Evolutionary conservation across 2,888 invertebrate species (phyloP).

Genomic region (Monochamus alternatus): DNA sequence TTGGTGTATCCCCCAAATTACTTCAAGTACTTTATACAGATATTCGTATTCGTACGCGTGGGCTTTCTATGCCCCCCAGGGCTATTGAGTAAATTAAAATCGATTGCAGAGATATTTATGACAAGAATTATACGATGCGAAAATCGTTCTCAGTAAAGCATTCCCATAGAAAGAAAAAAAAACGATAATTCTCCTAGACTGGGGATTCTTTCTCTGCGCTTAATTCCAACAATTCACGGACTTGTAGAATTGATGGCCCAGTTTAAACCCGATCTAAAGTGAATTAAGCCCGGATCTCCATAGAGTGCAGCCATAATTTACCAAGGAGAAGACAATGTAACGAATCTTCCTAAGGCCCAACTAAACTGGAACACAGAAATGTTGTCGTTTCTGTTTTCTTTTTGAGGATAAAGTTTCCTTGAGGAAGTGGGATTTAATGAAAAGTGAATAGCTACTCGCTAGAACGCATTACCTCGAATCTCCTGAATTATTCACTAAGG

Average conservation of each 20-base stretch:
- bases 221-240: slow-evolving; percentile 60
- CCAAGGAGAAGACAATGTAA: slow-evolving; percentile 54
- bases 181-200: slow-evolving; percentile 54
- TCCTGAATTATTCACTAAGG: slow-evolving; percentile 1
- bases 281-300: slow-evolving; percentile 65
- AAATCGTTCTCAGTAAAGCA: slow-evolving; percentile 36
- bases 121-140: slow-evolving; percentile 15
- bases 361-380: slow-evolving; percentile 30
- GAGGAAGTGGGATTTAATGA: slow-evolving; percentile 38
- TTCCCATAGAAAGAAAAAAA: slow-evolving; percentile 46
- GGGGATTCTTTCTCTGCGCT: slow-evolving; percentile 53
- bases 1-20: background rate
- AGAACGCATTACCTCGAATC: background rate
- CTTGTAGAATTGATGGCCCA: slow-evolving; percentile 63
- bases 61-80: background rate
- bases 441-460: slow-evolving; percentile 26
- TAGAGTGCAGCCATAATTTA: slow-evolving; percentile 63
- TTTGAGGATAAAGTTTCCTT: slow-evolving; percentile 29
- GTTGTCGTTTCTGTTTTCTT: slow-evolving; percentile 31
- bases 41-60: background rate
- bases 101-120: slow-evolving; percentile 19
- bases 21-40: too few species aligned
- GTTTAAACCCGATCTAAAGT: slow-evolving; percentile 63
- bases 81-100: slow-evolving; percentile 1
- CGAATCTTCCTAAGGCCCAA: slow-evolving; percentile 46